Base-by-base conservation (phyloP, 2,113 vertebrate species). In the Butorides virescens region DNA sequence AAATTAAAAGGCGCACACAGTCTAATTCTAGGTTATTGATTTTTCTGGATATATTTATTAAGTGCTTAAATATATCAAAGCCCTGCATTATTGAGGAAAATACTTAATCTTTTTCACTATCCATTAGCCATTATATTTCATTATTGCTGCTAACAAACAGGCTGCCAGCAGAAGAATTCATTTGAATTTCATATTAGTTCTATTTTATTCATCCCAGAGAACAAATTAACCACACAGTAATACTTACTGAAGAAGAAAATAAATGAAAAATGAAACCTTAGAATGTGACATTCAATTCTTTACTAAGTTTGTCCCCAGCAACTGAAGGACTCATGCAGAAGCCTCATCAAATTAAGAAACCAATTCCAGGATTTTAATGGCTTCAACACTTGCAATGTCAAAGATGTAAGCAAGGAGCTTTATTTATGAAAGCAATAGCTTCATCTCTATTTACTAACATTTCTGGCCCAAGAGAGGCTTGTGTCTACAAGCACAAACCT, bases 171-270 rank as follows among this genome's bases (percentile, higher is more conserved):
- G 80, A 92, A 63, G 65, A 91, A 91, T 74, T 84, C 49, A 96
- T 92, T 73, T 96, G 90, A 96, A 96, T 91, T 95, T 91, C 93
- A 79, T 87, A 92, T 93, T 37, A 96, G 93, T 85, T 91, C 93
- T 76, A 76, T 87, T 95, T 95, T 94, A 89, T 78, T 72, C 79
- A 55, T 63, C 73, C 68, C 73, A 84, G 86, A 87, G 89, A 96
- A 84, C 86, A 93, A 95, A 94, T 81, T 92, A 95, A 81, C 65
- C 68, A 81, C 70, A 89, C 36, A 67, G 73, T 71, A 93, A 91
- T 79, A 94, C 61, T 90, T 79, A 93, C 53, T 70, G 90, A 93
- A 91, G 81, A 92, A 85, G 92, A 94, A 96, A 94, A 84, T 42
- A 95, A 88, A 86, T 47, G 55, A 84, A 91, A 97, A 91, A 83